Conservation (phyloP, 2,888 invertebrate species). For the Podabrus alpinus region DNA sequence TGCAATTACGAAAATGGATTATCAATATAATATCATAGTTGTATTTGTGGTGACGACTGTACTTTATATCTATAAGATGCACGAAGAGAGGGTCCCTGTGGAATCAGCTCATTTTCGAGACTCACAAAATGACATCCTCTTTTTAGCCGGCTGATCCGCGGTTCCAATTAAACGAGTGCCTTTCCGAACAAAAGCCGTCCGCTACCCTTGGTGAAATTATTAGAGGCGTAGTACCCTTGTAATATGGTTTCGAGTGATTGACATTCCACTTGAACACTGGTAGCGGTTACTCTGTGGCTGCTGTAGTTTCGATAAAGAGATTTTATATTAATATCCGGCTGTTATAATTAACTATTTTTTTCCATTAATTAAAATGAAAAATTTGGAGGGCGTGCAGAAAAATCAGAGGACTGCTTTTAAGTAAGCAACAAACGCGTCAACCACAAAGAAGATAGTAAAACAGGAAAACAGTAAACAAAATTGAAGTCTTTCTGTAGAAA, state of each 20-base stretch:
- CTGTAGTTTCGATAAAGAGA: background rate
- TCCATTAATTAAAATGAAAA: background rate
- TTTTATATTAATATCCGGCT: background rate
- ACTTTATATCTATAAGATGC: background rate
- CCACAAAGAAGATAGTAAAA: conserved; percentile 9
- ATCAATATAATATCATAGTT: background rate
- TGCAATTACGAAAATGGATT: background rate
- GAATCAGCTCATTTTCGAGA: conserved; percentile 51
- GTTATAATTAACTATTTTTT: background rate
- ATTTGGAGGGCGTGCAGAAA: background rate
- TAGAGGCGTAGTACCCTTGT: conserved; percentile 43
- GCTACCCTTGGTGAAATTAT: conserved; percentile 44
- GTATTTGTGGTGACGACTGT: background rate
- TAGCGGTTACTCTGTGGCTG: conserved; percentile 38
- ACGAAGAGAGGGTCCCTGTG: conserved; percentile 42
- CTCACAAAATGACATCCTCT: conserved; percentile 55
- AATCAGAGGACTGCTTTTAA: background rate
- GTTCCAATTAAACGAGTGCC: conserved; percentile 54
- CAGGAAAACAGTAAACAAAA: conserved; percentile 15
- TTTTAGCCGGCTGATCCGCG: conserved; percentile 55
- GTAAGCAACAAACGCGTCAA: background rate
- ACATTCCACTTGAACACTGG: conserved; percentile 43
- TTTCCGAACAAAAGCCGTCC: conserved; percentile 44
- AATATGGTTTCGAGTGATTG: conserved; percentile 41
- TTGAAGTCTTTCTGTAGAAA: conserved; percentile 12